Base-by-base conservation (phyloP, 2,797 vertebrate species). In the Chaenodraco wilsoni region DNA sequence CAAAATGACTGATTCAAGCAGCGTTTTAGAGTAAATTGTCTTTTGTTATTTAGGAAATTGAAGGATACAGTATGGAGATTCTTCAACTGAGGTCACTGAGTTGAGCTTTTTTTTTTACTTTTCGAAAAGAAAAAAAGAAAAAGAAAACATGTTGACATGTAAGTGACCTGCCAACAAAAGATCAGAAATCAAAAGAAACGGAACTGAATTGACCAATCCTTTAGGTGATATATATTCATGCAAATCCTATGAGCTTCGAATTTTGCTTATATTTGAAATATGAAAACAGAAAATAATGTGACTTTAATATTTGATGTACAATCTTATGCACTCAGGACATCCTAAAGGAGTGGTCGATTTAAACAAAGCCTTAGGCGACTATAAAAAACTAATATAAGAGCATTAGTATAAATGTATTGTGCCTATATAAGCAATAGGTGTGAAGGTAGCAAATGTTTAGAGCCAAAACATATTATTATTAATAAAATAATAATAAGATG, bases 1-100 rank as follows among this genome's bases (percentile, higher is more conserved):
- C 27, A 55, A 78, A 81, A 75, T 64, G 46, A 68, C 66, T 81
- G 69, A 40, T 80, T 51, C 80, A 0, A 76, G 79, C 76, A 82
- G 72, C 70, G 16, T 70, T 84, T 80, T 58, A 41, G 67, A 57
- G 69, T 72, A 64, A 51, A 43, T 75, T 63, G 44, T 69, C 50
- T 15, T 80, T 79, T 78, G 75, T 66, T 72, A 19, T 81, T 84
- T 65, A 57, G 31, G 81, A 51, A 74, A 60, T 31, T 84, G 70
- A 88, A 91, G 93, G 95, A 98, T 98, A 99, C 98, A 99, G 97
- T 99, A 98, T 99, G 98, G 96, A 99, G 97, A 97, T 95, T 95
- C 94, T 92, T 94, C 92, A 95, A 94, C 94, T 96, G 95, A 97
- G 97, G 97, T 98, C 98, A 99, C 97, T 96, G 97, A 94, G 95